Conservation (phyloP, 2,113 vertebrate genomes). For the Paraplagusia blochii region DNA sequence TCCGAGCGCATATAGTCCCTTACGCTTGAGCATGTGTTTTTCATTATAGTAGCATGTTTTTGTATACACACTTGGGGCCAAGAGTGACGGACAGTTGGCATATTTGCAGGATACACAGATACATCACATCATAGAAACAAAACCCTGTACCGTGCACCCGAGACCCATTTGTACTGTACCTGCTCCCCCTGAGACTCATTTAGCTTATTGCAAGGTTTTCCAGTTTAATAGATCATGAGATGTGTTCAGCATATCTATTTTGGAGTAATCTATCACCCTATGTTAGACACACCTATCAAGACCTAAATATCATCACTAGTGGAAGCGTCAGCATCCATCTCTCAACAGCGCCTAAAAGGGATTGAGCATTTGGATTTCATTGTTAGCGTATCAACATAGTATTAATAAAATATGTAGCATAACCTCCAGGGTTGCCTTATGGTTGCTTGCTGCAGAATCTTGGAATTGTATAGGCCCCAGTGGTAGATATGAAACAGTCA, state of each 20-base stretch:
- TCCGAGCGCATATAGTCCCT: slow-evolving; percentile 17
- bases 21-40: slow-evolving; percentile 9
- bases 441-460: no score
- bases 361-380: no score
- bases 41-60: slow-evolving; percentile 35
- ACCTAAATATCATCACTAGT: no score
- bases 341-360: no score
- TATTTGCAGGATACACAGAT: slow-evolving; percentile 31
- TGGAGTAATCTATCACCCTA: slow-evolving; percentile 3
- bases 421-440: no score
- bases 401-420: no score
- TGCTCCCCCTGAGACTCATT: neutral
- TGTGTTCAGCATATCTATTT: neutral
- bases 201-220: slow-evolving; percentile 4
- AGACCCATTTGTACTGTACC: neutral
- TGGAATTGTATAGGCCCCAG: no score
- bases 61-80: slow-evolving; percentile 43
- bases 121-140: slow-evolving; percentile 32
- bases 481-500: no score
- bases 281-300: neutral
- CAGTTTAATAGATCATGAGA: slow-evolving; percentile 6
- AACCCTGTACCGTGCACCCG: slow-evolving; percentile 12
- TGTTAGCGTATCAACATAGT: no score
- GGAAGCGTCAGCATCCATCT: no score
- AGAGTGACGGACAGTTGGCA: slow-evolving; percentile 22